Evolutionary conservation across 1,140 invertebrate species (phyloP).

Genomic region (Caenorhabditis brenneri): DNA sequence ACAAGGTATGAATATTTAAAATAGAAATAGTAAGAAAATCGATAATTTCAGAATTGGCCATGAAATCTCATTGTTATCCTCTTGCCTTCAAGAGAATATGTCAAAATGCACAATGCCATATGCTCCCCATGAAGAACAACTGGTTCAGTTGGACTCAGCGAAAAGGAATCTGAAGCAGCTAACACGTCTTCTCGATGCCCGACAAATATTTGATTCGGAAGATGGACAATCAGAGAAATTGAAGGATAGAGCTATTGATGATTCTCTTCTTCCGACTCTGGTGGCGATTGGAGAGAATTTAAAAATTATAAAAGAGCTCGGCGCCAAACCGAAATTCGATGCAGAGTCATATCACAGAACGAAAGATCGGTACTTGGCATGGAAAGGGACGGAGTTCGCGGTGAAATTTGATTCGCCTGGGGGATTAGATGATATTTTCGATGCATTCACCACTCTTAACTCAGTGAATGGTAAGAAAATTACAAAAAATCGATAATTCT

Average conservation of each 20-base stretch:
- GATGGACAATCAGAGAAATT: conserved; percentile 9
- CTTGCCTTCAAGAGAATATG: conserved; percentile 29
- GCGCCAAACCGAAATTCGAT: conserved; percentile 14
- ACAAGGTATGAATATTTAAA: too few species aligned
- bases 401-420: conserved; percentile 14
- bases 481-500: too few species aligned
- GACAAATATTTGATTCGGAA: conserved; percentile 10
- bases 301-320: conserved; percentile 13
- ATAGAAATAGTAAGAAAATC: too few species aligned
- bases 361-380: conserved; percentile 6
- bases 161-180: conserved; percentile 15
- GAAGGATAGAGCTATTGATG: conserved; percentile 14
- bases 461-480: conserved; percentile 6
- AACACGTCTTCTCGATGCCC: neutral
- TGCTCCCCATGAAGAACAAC: neutral
- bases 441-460: neutral
- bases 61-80: neutral
- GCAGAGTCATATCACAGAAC: conserved; percentile 5
- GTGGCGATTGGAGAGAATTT: conserved; percentile 28
- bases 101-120: conserved; percentile 25
- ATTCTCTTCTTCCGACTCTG: neutral
- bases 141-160: conserved; percentile 13
- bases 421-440: neutral
- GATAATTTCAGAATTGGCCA: conserved; percentile 7
- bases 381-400: conserved; percentile 8